phyloP scores from a whole-genome alignment of 2,113 vertebrate species.

The Pelecanus crispus region DNA sequence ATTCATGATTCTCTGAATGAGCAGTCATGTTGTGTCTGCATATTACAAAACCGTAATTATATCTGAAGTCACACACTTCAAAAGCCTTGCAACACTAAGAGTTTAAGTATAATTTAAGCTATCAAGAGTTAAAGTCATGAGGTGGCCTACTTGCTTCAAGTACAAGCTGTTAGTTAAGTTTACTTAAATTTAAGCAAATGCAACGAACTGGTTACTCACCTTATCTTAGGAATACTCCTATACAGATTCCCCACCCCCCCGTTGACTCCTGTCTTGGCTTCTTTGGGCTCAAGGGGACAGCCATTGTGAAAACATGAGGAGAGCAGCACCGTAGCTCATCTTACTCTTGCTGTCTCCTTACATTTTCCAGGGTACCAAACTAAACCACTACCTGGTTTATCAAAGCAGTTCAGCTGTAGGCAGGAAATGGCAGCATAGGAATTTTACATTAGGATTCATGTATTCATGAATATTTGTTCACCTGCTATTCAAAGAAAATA shows the following conservation, averaged over 20 bases:
- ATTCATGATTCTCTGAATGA: background rate
- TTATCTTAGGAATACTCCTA: background rate
- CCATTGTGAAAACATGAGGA: background rate
- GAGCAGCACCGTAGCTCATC: background rate
- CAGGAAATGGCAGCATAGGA: background rate
- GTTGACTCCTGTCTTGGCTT: background rate
- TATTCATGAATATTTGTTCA: no score
- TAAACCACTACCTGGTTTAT: background rate
- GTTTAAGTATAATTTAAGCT: background rate
- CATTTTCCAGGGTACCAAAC: background rate
- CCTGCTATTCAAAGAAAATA: background rate
- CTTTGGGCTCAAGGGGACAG: background rate
- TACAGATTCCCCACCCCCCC: background rate
- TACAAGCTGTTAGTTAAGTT: background rate
- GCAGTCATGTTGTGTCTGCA: background rate
- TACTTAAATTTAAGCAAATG: background rate
- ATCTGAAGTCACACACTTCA: background rate
- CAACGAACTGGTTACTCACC: background rate
- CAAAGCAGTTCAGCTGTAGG: background rate
- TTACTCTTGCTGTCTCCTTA: background rate
- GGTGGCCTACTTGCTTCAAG: background rate
- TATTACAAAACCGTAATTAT: background rate
- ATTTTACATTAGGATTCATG: background rate
- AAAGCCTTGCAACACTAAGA: background rate
- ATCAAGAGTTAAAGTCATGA: background rate